Base-by-base conservation (phyloP, 2,113 vertebrate species). In the Rhagologus leucostigma region DNA sequence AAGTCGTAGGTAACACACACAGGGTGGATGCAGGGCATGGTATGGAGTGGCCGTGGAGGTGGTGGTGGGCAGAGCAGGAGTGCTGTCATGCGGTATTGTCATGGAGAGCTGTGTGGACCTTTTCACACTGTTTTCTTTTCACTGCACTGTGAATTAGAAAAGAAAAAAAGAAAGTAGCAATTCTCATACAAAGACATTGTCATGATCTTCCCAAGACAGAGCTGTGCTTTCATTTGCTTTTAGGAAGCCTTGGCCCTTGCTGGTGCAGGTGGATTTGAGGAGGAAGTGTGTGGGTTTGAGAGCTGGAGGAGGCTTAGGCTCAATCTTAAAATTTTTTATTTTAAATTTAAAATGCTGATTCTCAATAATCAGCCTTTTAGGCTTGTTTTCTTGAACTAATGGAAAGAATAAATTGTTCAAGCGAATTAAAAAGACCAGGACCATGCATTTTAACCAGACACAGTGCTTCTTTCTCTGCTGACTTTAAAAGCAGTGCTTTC, bases 71-170 rank as follows among this genome's bases (percentile, higher is more conserved):
- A 68, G 73, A 84, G 59, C 33, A 52, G 41, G 39, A 73, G 29
- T 52, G 46, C 3, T 0, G 1, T 65, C 33, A 8, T 2, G 0
- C 0, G 0, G 5, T 30, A 7, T 37, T 76, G n/a, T 37, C 16
- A 8, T 5, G 0, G 44, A 15, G 47, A n/a, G 23, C 16, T 74
- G 46, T 56, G 39, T 50, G 41, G 30, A 59, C 15, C 20, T 64
- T 2, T 59, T 84, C 33, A 73, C 15, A 3, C 4, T 0, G 1
- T 6, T 56, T 32, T 60, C 24, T 87, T 93, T 75, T 73, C 41
- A 29, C 30, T 69, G n/a, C 14, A 9, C 32, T 80, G n/a, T 44
- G 37, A 86, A 77, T 60, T 52, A 1, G 16, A 14, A 2, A 6
- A 6, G 5, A 3, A 6, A 11, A 19, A 24, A 44, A 49, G 21